phyloP scores from a whole-genome alignment of 2,888 invertebrate species.

The Rhamphomyia laevipes region DNA sequence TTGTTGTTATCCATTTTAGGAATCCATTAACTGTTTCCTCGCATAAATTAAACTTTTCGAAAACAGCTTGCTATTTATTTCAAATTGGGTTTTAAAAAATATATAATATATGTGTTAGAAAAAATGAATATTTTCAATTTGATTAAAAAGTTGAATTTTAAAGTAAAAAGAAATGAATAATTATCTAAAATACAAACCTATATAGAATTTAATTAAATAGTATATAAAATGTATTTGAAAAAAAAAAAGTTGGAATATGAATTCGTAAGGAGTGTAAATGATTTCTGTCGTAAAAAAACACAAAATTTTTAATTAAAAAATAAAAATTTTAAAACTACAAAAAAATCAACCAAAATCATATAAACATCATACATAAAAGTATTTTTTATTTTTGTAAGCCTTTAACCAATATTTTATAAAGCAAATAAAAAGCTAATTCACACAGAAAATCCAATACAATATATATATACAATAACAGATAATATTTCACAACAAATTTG shows the following conservation, averaged over 20 bases:
- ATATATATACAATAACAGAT: too few relatives aligned
- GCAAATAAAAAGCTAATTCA: too few relatives aligned
- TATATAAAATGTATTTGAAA: background rate
- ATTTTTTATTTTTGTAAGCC: too few relatives aligned
- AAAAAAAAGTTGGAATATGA: too few relatives aligned
- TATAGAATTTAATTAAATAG: background rate
- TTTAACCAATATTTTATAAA: constrained; percentile 4
- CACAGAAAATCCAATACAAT: too few relatives aligned
- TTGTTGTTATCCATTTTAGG: constrained; percentile 73
- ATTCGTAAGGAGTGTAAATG: background rate
- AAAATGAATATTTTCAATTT: constrained; percentile 22
- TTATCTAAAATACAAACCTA: constrained; percentile 37
- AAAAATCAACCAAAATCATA: constrained; percentile 23
- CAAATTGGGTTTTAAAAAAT: background rate
- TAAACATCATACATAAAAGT: constrained; percentile 7
- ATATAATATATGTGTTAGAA: constrained; percentile 11
- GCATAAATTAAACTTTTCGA: constrained; percentile 86
- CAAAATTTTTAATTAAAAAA: constrained; percentile 9
- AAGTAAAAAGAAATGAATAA: constrained; percentile 36
- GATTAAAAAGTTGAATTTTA: constrained; percentile 29
- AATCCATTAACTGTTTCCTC: constrained; percentile 76
- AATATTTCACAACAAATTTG: too few relatives aligned
- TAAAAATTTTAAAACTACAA: constrained; percentile 15
- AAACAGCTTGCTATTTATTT: constrained; percentile 72
- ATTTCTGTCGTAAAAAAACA: constrained; percentile 9